These are phyloP conservation scores for Clupea harengus DNA, from an alignment of 2,113 vertebrate genomes.

Conservation along the genomic window DNA sequence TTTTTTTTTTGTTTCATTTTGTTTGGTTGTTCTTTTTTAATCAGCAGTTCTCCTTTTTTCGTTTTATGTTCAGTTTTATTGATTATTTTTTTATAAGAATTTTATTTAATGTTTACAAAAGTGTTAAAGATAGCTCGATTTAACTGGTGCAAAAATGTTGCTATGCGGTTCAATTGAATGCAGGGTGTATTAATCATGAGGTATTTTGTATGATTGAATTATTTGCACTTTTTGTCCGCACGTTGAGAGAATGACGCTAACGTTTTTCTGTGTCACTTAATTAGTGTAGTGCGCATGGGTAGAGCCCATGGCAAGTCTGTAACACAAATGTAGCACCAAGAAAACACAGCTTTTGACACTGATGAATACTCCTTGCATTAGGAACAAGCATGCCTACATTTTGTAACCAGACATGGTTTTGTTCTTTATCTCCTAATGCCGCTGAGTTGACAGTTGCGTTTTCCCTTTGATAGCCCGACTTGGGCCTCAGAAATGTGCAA, in stretches of 20 bases:
- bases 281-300: not conserved
- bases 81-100: not conserved
- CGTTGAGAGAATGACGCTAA: not conserved
- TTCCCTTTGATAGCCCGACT: not conserved
- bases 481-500: not conserved
- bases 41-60: not conserved
- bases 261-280: not conserved
- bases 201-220: not conserved
- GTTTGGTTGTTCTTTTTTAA: not conserved
- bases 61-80: not conserved
- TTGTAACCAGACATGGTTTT: not conserved
- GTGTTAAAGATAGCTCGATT: not conserved
- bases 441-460: not conserved
- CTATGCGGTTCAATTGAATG: not conserved
- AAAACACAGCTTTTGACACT: not conserved
- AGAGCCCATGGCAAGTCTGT: not conserved
- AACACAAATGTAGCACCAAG: not conserved
- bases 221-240: not conserved
- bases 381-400: not conserved
- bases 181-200: constrained; percentile 7
- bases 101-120: not conserved
- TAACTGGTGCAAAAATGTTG: not conserved
- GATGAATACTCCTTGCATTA: constrained; percentile 2
- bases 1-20: not conserved
- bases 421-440: not conserved